Evolutionary conservation across 2,113 vertebrate species (phyloP).

Genomic region (Australoheros scitulus): DNA sequence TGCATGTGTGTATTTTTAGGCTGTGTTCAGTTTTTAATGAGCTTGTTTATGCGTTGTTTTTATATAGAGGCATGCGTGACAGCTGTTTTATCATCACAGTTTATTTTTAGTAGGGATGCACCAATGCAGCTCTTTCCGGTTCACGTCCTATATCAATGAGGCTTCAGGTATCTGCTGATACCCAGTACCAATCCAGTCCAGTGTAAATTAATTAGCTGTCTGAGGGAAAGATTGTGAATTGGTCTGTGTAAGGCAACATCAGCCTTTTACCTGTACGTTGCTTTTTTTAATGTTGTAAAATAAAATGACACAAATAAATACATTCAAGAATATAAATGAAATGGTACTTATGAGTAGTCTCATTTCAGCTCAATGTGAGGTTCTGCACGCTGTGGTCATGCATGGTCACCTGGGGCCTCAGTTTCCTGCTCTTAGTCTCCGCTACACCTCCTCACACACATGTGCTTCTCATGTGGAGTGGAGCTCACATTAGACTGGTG

Average conservation of each 20-base stretch:
- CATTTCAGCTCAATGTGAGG: neutral
- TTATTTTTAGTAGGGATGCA: constrained; percentile 40
- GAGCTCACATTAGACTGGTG: neutral
- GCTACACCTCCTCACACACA: neutral
- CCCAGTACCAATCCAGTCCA: neutral
- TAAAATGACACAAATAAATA: neutral
- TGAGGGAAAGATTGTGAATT: constrained; percentile 1
- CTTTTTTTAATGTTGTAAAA: neutral
- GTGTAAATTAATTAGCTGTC: neutral
- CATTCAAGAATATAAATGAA: neutral
- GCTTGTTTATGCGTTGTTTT: constrained; percentile 38
- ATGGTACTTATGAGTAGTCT: neutral
- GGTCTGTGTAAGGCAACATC: neutral
- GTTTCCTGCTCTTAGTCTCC: neutral
- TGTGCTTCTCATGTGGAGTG: neutral
- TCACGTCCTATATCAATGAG: neutral
- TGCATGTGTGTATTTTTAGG: constrained; percentile 46
- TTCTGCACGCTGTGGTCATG: neutral
- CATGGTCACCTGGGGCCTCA: neutral
- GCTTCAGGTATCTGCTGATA: neutral
- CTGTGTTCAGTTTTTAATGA: constrained; percentile 23
- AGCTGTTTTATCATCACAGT: constrained; percentile 28
- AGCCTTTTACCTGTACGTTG: neutral
- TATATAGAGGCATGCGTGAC: constrained; percentile 37
- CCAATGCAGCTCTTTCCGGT: neutral